Percentiles rank a stretch among this genome's conserved stretches.
Evolutionary conservation across 1,140 invertebrate genomes (phyloP).

Genomic region (Ooceraea biroi): DNA sequence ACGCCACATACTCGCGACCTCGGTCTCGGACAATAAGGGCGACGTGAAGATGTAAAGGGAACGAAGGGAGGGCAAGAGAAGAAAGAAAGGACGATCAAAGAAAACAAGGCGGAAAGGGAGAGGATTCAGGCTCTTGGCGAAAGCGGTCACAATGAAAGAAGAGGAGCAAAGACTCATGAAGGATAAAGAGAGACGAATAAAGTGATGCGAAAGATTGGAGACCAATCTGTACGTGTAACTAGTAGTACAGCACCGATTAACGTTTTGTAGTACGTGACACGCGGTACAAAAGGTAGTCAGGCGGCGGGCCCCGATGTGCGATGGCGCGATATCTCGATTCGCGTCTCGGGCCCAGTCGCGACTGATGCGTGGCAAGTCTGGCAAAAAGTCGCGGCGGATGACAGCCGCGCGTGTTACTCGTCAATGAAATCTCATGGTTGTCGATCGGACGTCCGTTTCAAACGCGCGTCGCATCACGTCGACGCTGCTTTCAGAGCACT

Average conservation of each 20-base stretch:
- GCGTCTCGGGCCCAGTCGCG: not conserved
- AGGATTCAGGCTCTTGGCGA: constrained; percentile 26
- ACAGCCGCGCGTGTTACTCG: not conserved
- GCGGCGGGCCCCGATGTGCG: constrained; percentile 6
- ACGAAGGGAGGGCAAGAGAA: not conserved
- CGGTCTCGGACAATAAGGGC: constrained; percentile 22
- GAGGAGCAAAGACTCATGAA: constrained; percentile 12
- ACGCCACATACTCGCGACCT: constrained; percentile 36
- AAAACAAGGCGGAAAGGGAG: constrained; percentile 35
- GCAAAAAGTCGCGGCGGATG: not conserved
- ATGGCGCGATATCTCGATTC: constrained; percentile 15
- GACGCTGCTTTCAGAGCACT: constrained; percentile 11
- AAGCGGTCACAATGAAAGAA: constrained; percentile 34
- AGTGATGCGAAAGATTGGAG: constrained; percentile 38
- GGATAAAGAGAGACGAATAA: constrained; percentile 11
- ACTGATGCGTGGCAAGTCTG: not conserved
- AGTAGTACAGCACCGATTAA: constrained; percentile 82
- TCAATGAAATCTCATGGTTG: not conserved
- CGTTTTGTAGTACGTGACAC: constrained; percentile 81
- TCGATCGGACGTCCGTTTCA: not conserved
- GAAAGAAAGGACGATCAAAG: constrained; percentile 11
- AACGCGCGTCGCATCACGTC: not conserved
- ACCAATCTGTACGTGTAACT: constrained; percentile 79
- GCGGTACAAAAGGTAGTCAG: constrained; percentile 69
- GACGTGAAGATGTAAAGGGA: not conserved